Conservation (phyloP, 2,113 vertebrate species). For the Psittacus erithacus region DNA sequence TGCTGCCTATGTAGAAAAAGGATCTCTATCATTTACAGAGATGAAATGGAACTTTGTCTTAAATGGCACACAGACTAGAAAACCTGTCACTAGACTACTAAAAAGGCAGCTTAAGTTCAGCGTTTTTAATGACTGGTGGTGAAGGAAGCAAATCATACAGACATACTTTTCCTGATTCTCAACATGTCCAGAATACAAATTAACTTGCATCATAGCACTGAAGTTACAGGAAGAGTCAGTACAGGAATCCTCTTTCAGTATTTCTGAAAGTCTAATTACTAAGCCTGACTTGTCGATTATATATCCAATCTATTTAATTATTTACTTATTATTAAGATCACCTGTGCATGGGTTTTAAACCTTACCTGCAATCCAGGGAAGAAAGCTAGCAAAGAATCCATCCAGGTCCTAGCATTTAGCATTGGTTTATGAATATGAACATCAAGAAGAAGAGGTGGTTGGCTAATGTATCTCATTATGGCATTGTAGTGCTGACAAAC, state of each 20-base stretch:
- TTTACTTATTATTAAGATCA: neutral
- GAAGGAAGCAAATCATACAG: neutral
- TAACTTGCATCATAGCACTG: neutral
- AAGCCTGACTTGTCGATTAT: neutral
- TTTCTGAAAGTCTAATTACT: neutral
- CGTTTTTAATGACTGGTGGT: neutral
- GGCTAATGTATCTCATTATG: slow-evolving; percentile 99
- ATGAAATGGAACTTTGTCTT: neutral
- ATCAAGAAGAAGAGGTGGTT: slow-evolving; percentile 94
- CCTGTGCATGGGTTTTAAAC: neutral
- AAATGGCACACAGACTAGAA: neutral
- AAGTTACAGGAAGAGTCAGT: neutral
- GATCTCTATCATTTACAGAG: neutral
- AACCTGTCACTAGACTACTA: neutral
- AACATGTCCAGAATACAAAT: neutral
- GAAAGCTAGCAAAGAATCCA: slow-evolving; percentile 97
- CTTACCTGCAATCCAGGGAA: slow-evolving; percentile 96
- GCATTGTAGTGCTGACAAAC: slow-evolving; percentile 92
- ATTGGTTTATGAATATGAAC: slow-evolving; percentile 98
- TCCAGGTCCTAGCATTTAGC: slow-evolving; percentile 96
- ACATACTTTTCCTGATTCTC: neutral
- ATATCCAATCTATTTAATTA: neutral
- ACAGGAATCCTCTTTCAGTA: neutral
- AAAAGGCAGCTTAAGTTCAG: neutral
- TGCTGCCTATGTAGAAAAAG: neutral